phyloP scores from a whole-genome alignment of 1,140 invertebrate species.

The Pygmarrhopalites habei region DNA sequence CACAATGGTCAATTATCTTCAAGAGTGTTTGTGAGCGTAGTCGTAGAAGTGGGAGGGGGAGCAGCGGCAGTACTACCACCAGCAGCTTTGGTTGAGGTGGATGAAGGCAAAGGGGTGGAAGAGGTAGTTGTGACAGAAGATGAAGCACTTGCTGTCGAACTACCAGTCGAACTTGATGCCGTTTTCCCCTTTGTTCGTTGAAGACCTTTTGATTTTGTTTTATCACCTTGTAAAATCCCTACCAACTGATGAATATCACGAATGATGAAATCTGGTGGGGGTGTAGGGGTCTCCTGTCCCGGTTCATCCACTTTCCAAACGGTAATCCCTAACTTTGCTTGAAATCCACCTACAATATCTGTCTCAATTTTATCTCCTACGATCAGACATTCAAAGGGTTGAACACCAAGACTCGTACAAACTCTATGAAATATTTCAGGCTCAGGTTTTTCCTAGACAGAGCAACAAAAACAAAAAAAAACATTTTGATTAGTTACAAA shows the following conservation, averaged over 20 bases:
- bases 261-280: constrained; percentile 41
- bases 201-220: constrained; percentile 27
- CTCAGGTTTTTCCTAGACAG: constrained; percentile 78
- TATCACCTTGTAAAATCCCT: constrained; percentile 32
- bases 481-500: too few species aligned
- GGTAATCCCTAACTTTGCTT: constrained; percentile 64
- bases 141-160: constrained; percentile 1
- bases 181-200: constrained; percentile 16
- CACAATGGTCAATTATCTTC: constrained; percentile 9
- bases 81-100: not conserved
- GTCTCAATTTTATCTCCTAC: constrained; percentile 78
- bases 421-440: constrained; percentile 61
- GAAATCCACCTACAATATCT: constrained; percentile 69
- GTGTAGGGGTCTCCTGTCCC: constrained; percentile 19
- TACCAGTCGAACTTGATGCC: not conserved
- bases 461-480: too few species aligned
- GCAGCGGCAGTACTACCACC: not conserved
- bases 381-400: constrained; percentile 68
- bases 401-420: constrained; percentile 62
- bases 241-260: constrained; percentile 28
- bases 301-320: constrained; percentile 61
- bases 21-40: too few species aligned
- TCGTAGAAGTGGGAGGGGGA: not conserved
- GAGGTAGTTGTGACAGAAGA: not conserved
- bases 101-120: constrained; percentile 8